These are phyloP conservation scores for Selenia dentaria DNA, from an alignment of 2,888 invertebrate genomes.

Conservation along the genomic window DNA sequence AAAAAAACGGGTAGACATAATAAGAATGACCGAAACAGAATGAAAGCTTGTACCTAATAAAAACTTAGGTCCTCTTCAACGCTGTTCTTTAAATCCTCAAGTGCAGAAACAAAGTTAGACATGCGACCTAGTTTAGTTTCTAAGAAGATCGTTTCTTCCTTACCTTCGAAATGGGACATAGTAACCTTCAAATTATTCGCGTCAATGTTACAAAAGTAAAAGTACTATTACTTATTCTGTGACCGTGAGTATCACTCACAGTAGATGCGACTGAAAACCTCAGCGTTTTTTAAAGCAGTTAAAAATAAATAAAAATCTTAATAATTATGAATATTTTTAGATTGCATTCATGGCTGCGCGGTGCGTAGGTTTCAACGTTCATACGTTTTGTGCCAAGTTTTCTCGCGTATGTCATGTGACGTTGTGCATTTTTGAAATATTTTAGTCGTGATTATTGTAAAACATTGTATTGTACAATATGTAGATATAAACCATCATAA, in stretches of 20 bases:
- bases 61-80: too few relatives aligned
- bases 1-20: too few relatives aligned
- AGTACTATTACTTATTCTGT: too few relatives aligned
- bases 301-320: slow-evolving; percentile 8
- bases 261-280: too few relatives aligned
- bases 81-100: neutral
- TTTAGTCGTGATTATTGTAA: slow-evolving; percentile 5
- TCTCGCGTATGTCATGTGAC: slow-evolving; percentile 26
- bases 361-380: slow-evolving; percentile 32
- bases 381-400: slow-evolving; percentile 33
- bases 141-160: slow-evolving; percentile 18
- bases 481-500: too few relatives aligned
- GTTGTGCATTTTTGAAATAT: slow-evolving; percentile 27
- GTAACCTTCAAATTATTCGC: slow-evolving; percentile 39
- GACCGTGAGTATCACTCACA: too few relatives aligned
- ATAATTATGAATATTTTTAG: slow-evolving; percentile 30
- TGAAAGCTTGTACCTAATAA: too few relatives aligned
- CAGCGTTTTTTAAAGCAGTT: neutral
- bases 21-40: too few relatives aligned
- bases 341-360: slow-evolving; percentile 32
- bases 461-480: too few relatives aligned
- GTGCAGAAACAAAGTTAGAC: too few relatives aligned
- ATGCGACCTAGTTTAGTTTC: slow-evolving; percentile 43
- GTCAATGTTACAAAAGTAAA: slow-evolving; percentile 16
- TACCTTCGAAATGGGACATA: slow-evolving; percentile 47